Percentiles rank a stretch among this genome's conserved stretches.
These are phyloP conservation scores for Hydrotaea cyrtoneurina DNA, from an alignment of 2,888 invertebrate species.

Conservation along the genomic window DNA sequence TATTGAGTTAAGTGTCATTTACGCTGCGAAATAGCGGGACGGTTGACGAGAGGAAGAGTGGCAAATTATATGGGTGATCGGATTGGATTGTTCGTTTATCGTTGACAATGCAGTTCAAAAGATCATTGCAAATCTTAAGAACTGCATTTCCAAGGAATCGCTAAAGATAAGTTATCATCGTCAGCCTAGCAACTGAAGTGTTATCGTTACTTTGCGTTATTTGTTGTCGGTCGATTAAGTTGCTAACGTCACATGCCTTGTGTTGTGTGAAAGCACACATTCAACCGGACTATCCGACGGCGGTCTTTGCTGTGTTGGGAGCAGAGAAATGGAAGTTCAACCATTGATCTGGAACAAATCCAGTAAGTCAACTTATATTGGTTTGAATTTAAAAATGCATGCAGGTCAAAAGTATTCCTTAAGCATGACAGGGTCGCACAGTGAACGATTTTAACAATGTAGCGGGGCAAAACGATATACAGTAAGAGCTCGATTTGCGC, in stretches of 20 bases:
- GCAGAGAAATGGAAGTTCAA: not conserved
- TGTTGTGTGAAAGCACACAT: not conserved
- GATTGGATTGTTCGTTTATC: not conserved
- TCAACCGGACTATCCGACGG: not conserved
- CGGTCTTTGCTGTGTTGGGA: not conserved
- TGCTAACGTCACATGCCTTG: no score
- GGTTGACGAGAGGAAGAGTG: not conserved
- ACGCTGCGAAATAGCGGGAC: not conserved
- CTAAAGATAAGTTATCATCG: not conserved
- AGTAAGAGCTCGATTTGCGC: no score
- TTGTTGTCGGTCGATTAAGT: no score
- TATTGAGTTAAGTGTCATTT: conserved; percentile 17
- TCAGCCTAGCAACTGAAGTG: not conserved
- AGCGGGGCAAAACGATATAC: no score
- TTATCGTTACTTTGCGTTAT: no score
- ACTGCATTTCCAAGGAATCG: not conserved
- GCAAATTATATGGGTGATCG: not conserved
- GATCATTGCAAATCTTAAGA: not conserved
- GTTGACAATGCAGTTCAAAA: not conserved
- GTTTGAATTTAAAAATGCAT: no score
- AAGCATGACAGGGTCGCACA: no score
- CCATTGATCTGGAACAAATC: no score
- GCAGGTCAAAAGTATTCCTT: no score
- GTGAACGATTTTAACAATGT: no score
- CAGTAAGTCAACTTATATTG: no score